Base-by-base conservation (phyloP, 2,888 invertebrate genomes). In the Aquatica leii region DNA sequence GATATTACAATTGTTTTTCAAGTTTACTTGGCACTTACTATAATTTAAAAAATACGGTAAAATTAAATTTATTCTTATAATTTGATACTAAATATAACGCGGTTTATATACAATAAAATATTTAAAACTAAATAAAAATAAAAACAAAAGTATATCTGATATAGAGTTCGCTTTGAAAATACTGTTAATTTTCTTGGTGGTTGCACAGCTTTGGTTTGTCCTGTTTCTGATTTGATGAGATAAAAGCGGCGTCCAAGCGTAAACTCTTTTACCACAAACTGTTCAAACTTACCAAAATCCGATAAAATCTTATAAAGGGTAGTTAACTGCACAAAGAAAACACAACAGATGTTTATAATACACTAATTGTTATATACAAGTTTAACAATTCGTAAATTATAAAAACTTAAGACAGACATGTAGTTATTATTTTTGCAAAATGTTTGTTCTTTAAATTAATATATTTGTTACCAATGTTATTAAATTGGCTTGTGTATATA, bases 151-250 rank as follows among this genome's bases (percentile, higher is more conserved):
- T 68, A 61, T 67, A 64, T 67, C 61, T 64, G 60, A 54, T 34
- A 46, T 57, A 41, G 46, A 65, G 66, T 69, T 68, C 65, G 70
- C 69, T 65, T 60, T 64, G 68, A 71, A 71, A 69, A 73, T 71
- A 73, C 72, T 72, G 73, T 72, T 76, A 76, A 76, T 75, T 76
- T 76, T 76, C 76, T 76, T 75, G 74, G 69, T 74, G 75, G 73
- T 70, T 74, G 75, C 74, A 76, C 75, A 73, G 71, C 71, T 73
- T 72, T 69, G 71, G 71, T 72, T 72, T 73, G 73, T 71, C 73
- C 72, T 69, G 69, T 68, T 71, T 67, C 69, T 71, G 75, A 76
- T 76, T 76, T 74, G 76, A 75, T 72, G 73, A 75, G 74, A 76
- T 75, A 74, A 74, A 74, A 70, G 72, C 71, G 67, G 75, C 75